Evolutionary conservation across 1,140 invertebrate species (phyloP).

Genomic region (Drosophila ercepeae): DNA sequence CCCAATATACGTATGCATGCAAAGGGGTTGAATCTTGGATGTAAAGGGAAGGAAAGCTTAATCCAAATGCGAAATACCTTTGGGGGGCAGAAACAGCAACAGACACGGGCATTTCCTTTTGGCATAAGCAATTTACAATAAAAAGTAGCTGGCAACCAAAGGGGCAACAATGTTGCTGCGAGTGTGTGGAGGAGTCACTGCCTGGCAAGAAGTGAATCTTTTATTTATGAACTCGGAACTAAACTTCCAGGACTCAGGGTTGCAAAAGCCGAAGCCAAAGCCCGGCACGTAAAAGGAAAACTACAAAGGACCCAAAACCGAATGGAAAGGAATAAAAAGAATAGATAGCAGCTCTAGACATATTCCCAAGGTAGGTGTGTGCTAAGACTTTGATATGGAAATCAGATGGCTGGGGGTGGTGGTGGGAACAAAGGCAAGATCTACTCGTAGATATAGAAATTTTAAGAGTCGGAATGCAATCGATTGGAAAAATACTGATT

Average conservation of each 20-base stretch:
- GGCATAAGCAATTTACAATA: slow-evolving; percentile 81
- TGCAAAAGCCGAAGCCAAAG: slow-evolving; percentile 16
- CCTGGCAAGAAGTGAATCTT: slow-evolving; percentile 65
- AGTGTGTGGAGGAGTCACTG: slow-evolving; percentile 5
- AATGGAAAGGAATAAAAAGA: slow-evolving; percentile 4
- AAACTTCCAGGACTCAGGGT: slow-evolving; percentile 38
- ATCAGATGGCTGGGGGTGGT: slow-evolving; percentile 10
- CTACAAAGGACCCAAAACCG: slow-evolving; percentile 45
- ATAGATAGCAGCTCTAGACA: slow-evolving; percentile 2
- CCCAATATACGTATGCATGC: slow-evolving; percentile 30
- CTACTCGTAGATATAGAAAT: neutral
- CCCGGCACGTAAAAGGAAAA: slow-evolving; percentile 57
- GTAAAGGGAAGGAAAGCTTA: slow-evolving; percentile 16
- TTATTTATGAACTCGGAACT: slow-evolving; percentile 75
- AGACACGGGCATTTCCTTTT: slow-evolving; percentile 54
- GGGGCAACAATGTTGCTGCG: slow-evolving; percentile 61
- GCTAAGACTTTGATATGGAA: slow-evolving; percentile 71
- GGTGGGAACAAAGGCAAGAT: neutral
- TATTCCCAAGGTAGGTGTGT: slow-evolving; percentile 27
- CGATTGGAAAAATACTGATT: neutral
- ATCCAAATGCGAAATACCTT: slow-evolving; percentile 58
- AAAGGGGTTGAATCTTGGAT: slow-evolving; percentile 22
- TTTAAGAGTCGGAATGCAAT: neutral
- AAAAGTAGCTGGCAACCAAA: slow-evolving; percentile 61
- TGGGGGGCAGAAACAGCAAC: slow-evolving; percentile 31